Evolutionary conservation across 2,888 invertebrate genomes (phyloP).

Genomic region (Tridacna gigas): DNA sequence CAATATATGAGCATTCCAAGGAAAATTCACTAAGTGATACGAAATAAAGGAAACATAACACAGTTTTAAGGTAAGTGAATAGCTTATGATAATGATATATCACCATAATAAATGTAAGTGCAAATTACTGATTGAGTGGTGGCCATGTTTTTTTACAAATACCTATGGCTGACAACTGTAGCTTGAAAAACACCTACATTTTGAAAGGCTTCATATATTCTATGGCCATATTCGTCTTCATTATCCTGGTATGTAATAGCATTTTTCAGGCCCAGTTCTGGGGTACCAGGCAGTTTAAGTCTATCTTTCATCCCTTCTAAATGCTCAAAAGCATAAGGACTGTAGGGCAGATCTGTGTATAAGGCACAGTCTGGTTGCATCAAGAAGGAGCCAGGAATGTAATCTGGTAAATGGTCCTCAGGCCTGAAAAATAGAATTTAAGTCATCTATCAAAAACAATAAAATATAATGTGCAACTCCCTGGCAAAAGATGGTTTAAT

Average conservation of each 20-base stretch:
- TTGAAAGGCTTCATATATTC: conserved; percentile 88
- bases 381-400: conserved; percentile 69
- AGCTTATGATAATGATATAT: too few relatives aligned
- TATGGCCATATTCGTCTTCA: conserved; percentile 88
- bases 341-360: conserved; percentile 88
- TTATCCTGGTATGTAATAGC: conserved; percentile 83
- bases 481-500: too few relatives aligned
- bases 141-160: too few relatives aligned
- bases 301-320: conserved; percentile 87
- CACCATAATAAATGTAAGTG: too few relatives aligned
- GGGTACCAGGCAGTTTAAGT: conserved; percentile 86
- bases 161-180: too few relatives aligned
- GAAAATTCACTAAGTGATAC: too few relatives aligned
- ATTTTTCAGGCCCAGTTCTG: conserved; percentile 86
- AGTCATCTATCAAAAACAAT: too few relatives aligned
- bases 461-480: too few relatives aligned
- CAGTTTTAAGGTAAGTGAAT: too few relatives aligned
- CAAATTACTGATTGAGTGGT: too few relatives aligned
- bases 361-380: conserved; percentile 88
- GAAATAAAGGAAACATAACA: too few relatives aligned
- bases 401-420: conserved; percentile 82
- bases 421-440: conserved; percentile 69
- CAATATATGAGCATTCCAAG: too few relatives aligned
- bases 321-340: conserved; percentile 89
- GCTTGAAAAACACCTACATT: conserved; percentile 73